These are phyloP conservation scores for Lobophora halterata DNA, from an alignment of 2,888 invertebrate species.

Conservation along the genomic window DNA sequence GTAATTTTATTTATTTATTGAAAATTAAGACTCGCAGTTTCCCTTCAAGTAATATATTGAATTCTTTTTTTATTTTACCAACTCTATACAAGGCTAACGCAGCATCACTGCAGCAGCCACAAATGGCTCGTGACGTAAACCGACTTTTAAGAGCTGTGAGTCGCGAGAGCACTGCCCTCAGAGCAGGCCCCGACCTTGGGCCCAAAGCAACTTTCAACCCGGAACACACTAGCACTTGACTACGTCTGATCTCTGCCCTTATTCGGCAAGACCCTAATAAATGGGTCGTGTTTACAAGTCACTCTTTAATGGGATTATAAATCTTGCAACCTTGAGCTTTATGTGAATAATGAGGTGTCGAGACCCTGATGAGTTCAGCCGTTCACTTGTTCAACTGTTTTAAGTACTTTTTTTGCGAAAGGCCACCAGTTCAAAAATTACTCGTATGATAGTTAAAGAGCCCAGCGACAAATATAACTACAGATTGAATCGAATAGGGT, in stretches of 20 bases:
- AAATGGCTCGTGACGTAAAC: slow-evolving; percentile 46
- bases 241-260: slow-evolving; percentile 47
- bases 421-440: slow-evolving; percentile 12
- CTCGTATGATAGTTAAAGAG: no score
- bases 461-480: no score
- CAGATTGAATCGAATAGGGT: no score
- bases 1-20: no score
- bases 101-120: slow-evolving; percentile 16
- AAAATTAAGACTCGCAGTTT: no score
- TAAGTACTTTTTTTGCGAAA: slow-evolving; percentile 19
- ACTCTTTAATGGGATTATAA: slow-evolving; percentile 32
- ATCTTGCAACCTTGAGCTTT: slow-evolving; percentile 23
- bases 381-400: slow-evolving; percentile 18
- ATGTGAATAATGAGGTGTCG: slow-evolving; percentile 26
- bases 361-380: slow-evolving; percentile 20
- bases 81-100: no score
- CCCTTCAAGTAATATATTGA: no score
- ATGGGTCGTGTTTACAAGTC: slow-evolving; percentile 33
- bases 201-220: slow-evolving; percentile 70
- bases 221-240: slow-evolving; percentile 53
- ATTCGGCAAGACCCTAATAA: slow-evolving; percentile 38
- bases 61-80: no score
- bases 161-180: slow-evolving; percentile 52
- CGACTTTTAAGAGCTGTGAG: slow-evolving; percentile 35
- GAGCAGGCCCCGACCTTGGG: slow-evolving; percentile 56